A percentile compares a stretch with the other conserved stretches of the same genome.
These are phyloP conservation scores for Drosophila neotestacea DNA, from an alignment of 2,888 invertebrate genomes.

Conservation along the genomic window DNA sequence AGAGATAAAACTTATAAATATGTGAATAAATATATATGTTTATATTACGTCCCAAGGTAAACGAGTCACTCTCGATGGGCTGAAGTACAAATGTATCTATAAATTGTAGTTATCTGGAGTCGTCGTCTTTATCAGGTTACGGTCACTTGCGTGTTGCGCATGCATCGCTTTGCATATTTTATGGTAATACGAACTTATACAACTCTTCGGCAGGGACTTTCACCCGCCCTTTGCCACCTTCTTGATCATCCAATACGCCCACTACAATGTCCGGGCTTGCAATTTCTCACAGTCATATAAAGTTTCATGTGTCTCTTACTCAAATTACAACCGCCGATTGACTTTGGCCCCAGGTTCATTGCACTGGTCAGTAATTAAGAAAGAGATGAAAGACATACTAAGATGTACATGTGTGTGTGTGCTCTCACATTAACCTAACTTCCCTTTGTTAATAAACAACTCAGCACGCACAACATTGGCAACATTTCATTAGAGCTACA, in stretches of 20 bases:
- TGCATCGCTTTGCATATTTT: slow-evolving; percentile 66
- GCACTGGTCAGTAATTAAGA: slow-evolving; percentile 70
- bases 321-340: slow-evolving; percentile 57
- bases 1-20: slow-evolving; percentile 36
- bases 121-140: slow-evolving; percentile 46
- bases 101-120: slow-evolving; percentile 50
- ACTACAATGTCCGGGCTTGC: slow-evolving; percentile 20
- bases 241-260: slow-evolving; percentile 19
- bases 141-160: slow-evolving; percentile 63
- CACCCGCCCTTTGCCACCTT: background rate
- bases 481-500: slow-evolving; percentile 56
- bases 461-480: slow-evolving; percentile 47
- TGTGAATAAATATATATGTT: background rate
- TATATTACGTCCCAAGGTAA: slow-evolving; percentile 61
- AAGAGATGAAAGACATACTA: slow-evolving; percentile 17
- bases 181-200: slow-evolving; percentile 73
- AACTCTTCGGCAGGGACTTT: slow-evolving; percentile 27
- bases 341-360: slow-evolving; percentile 62
- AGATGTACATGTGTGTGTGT: slow-evolving; percentile 2
- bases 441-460: slow-evolving; percentile 54
- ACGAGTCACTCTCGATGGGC: slow-evolving; percentile 39
- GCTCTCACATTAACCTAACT: slow-evolving; percentile 58
- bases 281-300: slow-evolving; percentile 69
- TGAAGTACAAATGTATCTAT: slow-evolving; percentile 38
- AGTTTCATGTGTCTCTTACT: slow-evolving; percentile 59